Percentiles rank a stretch among this genome's conserved stretches.
These are phyloP conservation scores for Aplocera efformata DNA, from an alignment of 2,888 invertebrate genomes.

Conservation along the genomic window DNA sequence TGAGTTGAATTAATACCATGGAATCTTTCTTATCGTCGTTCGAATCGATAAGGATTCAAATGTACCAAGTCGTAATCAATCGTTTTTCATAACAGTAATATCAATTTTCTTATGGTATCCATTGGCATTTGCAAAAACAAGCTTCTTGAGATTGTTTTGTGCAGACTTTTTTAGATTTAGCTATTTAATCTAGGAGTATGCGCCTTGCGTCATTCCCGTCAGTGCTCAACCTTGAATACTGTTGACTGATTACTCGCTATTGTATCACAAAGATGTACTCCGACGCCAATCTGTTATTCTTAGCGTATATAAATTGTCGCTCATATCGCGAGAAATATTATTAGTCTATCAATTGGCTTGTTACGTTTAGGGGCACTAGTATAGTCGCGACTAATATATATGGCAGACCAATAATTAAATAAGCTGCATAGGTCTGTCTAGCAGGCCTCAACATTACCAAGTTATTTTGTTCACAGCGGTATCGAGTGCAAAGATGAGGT, in stretches of 20 bases:
- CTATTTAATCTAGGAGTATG: slow-evolving; percentile 1
- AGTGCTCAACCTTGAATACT: slow-evolving; percentile 56
- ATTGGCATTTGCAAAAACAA: background rate
- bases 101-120: slow-evolving; percentile 1
- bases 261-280: slow-evolving; percentile 33
- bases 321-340: background rate
- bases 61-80: no score
- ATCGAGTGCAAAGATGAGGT: slow-evolving; percentile 90
- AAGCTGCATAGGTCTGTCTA: slow-evolving; percentile 28
- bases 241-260: slow-evolving; percentile 61
- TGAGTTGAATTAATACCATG: no score
- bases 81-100: no score
- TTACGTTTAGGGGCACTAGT: slow-evolving; percentile 38
- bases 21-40: slow-evolving; percentile 5
- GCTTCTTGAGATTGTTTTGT: background rate
- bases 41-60: no score
- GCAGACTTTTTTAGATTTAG: slow-evolving; percentile 9
- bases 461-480: slow-evolving; percentile 82
- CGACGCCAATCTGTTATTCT: slow-evolving; percentile 9
- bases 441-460: slow-evolving; percentile 44
- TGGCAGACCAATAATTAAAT: slow-evolving; percentile 35
- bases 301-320: slow-evolving; percentile 2
- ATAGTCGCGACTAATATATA: slow-evolving; percentile 29
- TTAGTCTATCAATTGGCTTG: slow-evolving; percentile 11
- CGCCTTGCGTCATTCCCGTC: slow-evolving; percentile 22